Evolutionary conservation across 1,140 invertebrate species (phyloP).

Genomic region (Fopius arisanus): DNA sequence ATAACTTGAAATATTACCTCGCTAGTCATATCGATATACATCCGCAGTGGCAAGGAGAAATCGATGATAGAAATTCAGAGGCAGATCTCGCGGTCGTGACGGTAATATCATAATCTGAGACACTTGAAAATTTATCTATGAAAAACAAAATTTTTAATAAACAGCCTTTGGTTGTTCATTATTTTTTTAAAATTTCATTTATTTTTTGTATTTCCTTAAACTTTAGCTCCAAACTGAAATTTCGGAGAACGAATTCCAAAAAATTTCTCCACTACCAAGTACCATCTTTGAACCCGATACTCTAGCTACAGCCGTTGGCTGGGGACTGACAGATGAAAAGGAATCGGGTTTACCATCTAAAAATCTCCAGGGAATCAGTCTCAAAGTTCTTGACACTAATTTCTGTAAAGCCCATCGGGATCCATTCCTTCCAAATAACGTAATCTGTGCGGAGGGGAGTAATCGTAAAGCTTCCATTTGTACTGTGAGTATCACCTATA

Average conservation of each 20-base stretch:
- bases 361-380: not conserved
- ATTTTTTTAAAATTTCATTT: too few species aligned
- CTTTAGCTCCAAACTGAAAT: not conserved
- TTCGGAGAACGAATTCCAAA: not conserved
- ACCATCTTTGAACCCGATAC: not conserved
- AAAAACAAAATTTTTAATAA: too few species aligned
- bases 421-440: not conserved
- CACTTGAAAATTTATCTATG: too few species aligned
- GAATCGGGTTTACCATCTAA: not conserved
- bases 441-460: not conserved
- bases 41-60: not conserved
- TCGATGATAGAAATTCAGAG: not conserved
- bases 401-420: not conserved
- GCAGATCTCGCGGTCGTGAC: not conserved
- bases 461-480: not conserved
- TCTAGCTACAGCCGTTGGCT: not conserved
- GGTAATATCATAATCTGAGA: not conserved
- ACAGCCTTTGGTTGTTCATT: too few species aligned
- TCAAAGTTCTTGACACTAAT: not conserved
- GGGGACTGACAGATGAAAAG: not conserved
- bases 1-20: not conserved
- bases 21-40: not conserved
- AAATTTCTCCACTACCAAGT: not conserved
- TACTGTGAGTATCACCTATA: not conserved
- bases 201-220: too few species aligned